A percentile compares a stretch with the other conserved stretches of the same genome.
Evolutionary conservation across 2,797 vertebrate species (phyloP).

Genomic region (Danio tinwini): DNA sequence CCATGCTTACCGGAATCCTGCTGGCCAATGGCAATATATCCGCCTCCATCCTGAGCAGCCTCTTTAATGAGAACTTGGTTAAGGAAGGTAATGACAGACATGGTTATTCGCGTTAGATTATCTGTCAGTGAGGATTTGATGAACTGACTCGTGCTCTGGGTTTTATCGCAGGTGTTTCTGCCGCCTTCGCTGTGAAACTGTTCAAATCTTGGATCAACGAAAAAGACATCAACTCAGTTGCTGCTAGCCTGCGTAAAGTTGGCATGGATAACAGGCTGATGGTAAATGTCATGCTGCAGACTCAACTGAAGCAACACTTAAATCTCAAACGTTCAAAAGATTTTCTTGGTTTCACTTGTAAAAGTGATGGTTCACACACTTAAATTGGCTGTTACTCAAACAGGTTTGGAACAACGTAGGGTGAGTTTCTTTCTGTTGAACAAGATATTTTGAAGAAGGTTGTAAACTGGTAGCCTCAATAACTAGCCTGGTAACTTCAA

Average conservation of each 20-base stretch:
- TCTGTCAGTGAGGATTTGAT: not conserved
- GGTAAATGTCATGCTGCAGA: constrained; percentile 72
- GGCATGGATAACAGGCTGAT: constrained; percentile 97
- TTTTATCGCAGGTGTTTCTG: constrained; percentile 87
- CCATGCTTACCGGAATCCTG: constrained; percentile 96
- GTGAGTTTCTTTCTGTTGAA: too few relatives aligned
- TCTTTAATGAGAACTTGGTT: constrained; percentile 96
- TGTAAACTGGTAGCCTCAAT: too few relatives aligned
- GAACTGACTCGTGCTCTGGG: not conserved
- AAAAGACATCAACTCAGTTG: constrained; percentile 94
- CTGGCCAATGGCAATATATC: constrained; percentile 92
- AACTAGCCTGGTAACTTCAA: too few relatives aligned
- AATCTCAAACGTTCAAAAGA: too few relatives aligned
- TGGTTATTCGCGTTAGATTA: too few relatives aligned
- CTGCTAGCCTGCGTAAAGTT: constrained; percentile 91
- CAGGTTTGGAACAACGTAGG: too few relatives aligned
- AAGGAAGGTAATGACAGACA: constrained; percentile 87
- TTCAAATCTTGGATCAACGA: constrained; percentile 98
- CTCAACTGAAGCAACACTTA: not conserved
- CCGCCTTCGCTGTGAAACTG: constrained; percentile 95
- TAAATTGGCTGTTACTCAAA: too few relatives aligned
- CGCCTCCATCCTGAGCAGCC: constrained; percentile 93
- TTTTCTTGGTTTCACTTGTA: too few relatives aligned
- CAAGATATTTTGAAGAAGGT: too few relatives aligned
- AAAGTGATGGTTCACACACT: too few relatives aligned